Evolutionary conservation across 1,140 invertebrate species (phyloP).

Genomic region (Laodelphax striatellus): DNA sequence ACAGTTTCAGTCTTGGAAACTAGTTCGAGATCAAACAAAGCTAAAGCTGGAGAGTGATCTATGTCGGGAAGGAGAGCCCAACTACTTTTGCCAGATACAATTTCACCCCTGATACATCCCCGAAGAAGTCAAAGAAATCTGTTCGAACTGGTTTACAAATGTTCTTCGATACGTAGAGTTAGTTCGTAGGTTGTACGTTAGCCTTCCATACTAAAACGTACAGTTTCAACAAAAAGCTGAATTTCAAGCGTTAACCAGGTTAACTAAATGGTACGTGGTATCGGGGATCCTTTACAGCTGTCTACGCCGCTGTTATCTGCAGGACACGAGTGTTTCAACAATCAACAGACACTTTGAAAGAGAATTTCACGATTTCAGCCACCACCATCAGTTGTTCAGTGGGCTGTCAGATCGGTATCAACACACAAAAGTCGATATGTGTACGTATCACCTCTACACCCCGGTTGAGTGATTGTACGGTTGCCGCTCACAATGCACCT

Average conservation of each 20-base stretch:
- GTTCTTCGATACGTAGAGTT: slow-evolving; percentile 93
- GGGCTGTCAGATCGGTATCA: slow-evolving; percentile 47
- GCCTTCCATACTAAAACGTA: slow-evolving; percentile 89
- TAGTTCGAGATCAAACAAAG: slow-evolving; percentile 81
- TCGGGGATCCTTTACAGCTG: slow-evolving; percentile 84
- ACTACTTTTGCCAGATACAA: slow-evolving; percentile 49
- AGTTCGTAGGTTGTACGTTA: slow-evolving; percentile 88
- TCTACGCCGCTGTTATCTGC: slow-evolving; percentile 85
- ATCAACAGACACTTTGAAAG: slow-evolving; percentile 50
- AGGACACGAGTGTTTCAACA: slow-evolving; percentile 59
- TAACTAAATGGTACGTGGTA: slow-evolving; percentile 82
- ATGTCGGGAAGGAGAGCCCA: slow-evolving; percentile 39
- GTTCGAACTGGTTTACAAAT: slow-evolving; percentile 99
- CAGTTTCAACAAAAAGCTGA: slow-evolving; percentile 51
- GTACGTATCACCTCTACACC: slow-evolving; percentile 68
- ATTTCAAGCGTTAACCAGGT: slow-evolving; percentile 53
- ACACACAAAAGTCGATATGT: slow-evolving; percentile 57
- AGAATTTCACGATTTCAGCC: slow-evolving; percentile 73
- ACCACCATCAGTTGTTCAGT: slow-evolving; percentile 56
- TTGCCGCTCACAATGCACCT: slow-evolving; percentile 48
- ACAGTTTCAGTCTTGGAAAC: slow-evolving; percentile 87
- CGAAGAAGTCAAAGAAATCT: slow-evolving; percentile 88
- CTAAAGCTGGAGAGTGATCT: slow-evolving; percentile 55
- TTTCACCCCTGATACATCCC: slow-evolving; percentile 65
- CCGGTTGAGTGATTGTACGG: slow-evolving; percentile 85